phyloP scores from a whole-genome alignment of 2,888 invertebrate species.

The Parasteatoda lunata region DNA sequence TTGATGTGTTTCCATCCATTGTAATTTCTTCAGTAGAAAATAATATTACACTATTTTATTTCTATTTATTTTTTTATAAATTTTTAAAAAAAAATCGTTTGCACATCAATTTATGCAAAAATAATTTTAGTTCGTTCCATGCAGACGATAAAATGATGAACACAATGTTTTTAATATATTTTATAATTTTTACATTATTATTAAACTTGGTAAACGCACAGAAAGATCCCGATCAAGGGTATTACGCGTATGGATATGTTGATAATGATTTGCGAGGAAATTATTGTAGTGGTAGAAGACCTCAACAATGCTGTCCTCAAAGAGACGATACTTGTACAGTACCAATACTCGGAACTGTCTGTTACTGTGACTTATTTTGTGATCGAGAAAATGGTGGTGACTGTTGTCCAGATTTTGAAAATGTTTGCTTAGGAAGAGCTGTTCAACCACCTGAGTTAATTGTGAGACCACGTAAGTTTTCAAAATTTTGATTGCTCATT shows the following conservation, averaged over 20 bases:
- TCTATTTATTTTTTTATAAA: too few species aligned
- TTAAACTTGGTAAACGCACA: background rate
- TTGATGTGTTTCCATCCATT: too few species aligned
- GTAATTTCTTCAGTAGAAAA: too few species aligned
- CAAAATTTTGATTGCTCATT: background rate
- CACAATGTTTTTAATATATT: too few species aligned
- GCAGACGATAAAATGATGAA: too few species aligned
- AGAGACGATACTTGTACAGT: slow-evolving; percentile 87
- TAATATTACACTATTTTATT: too few species aligned
- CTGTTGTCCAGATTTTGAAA: slow-evolving; percentile 93
- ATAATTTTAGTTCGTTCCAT: too few species aligned
- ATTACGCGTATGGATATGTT: slow-evolving; percentile 10
- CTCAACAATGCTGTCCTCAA: slow-evolving; percentile 81
- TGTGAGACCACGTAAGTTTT: slow-evolving; percentile 47
- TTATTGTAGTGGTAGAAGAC: slow-evolving; percentile 71
- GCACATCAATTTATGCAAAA: too few species aligned
- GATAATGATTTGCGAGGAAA: slow-evolving; percentile 71
- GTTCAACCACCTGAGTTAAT: slow-evolving; percentile 41
- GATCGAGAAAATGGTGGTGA: slow-evolving; percentile 83
- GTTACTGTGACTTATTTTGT: slow-evolving; percentile 97
- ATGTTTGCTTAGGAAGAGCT: slow-evolving; percentile 80
- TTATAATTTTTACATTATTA: background rate
- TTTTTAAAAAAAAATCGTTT: too few species aligned
- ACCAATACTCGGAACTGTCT: slow-evolving; percentile 87
- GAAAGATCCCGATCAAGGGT: slow-evolving; percentile 2